Base-by-base conservation (phyloP, 1,140 invertebrate genomes). In the Diorhabda carinulata region DNA sequence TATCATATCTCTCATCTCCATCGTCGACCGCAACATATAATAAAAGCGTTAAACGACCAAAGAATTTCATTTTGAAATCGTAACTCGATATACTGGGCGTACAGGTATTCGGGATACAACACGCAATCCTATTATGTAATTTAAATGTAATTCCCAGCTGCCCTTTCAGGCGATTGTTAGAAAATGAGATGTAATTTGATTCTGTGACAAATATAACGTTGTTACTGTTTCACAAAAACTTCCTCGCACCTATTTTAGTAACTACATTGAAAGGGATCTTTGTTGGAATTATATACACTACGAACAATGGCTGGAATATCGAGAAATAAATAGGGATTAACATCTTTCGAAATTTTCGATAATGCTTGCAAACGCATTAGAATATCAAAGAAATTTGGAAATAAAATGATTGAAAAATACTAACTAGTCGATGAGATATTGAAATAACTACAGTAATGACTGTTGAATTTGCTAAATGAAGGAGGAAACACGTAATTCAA, bases 61-160 rank as follows among this genome's bases (percentile, higher is more conserved):
- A 59, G 47, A 10, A 62, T 62, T 10, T 3, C 41, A 62, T 62
- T 62, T 62, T 9, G 61, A 43, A 43, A 7, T 43, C 43, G 61
- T 43, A 62, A 62, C 25, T 7, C 6, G 61, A 62, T 62, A 62
- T 6, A 8, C 41, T 62, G 61, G 61, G 61, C 61, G 61, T 42
- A 43, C 43, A 62, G 61, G 61, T 62, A 62, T 62, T 44, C 41
- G 8, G 43, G 41, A 62, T 62, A 43, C 43, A 10, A 62, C 8
- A 62, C 61, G 61, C 61, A 62, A 64, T 64, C 45, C 47, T 47
- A 56, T 64, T 64, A 64, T 64, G 40, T 57, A 64, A 64, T 64
- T 64, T 64, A 64, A 64, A 64, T 62, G 43, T 64, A 64, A 64
- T 64, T 64, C 47, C 45, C 63, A 64, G 63, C 63, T 64, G 63